Base-by-base conservation (phyloP, 2,888 invertebrate genomes). In the Vannuccia rotundouncinata region DNA sequence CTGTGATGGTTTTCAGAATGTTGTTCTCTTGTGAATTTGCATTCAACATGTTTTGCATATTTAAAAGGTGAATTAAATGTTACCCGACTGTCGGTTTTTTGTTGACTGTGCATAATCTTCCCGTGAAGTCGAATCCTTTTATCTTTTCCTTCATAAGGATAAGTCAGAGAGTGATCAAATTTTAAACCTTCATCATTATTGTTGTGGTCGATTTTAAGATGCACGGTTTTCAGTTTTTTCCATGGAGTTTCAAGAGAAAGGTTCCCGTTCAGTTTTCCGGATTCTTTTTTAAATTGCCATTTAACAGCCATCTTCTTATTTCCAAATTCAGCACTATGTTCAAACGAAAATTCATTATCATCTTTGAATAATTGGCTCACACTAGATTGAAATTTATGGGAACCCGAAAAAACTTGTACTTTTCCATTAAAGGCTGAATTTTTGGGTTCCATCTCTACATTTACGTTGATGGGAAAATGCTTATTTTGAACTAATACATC, bases 131-230 rank as follows among this genome's bases (percentile, higher is more conserved):
- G 10, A 66, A 66, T 13, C 25, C 25, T 66, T n/a, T 66, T 66
- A 27, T 66, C 66, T 66, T 22, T 22, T 22, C 22, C 22, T 22
- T 66, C 25, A 27, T n/a, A 22, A 5, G 5, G 10, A 66, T 66
- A 66, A 66, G 25, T 66, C 25, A 66, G 25, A 5, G 2, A 5
- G 25, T 66, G 66, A 27, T 22, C 25, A 22, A 66, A 66, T 66
- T 66, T 66, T 2, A 66, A 2, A 2, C 25, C 17, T n/a, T 66
- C 25, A 13, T 66, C 25, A 13, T 5, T 17, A 22, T 66, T 66
- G 5, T 2, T 75, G 29, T 75, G 75, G 28, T 75, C 27, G 2
- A 75, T 75, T 75, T 27, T 27, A 10, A 75, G 75, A 75, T 75
- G 75, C 5, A 75, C 29, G 13, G 13, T 75, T 2, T 75, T 31